These are phyloP conservation scores for Lingula anatina DNA, from an alignment of 2,888 invertebrate species.

Conservation along the genomic window DNA sequence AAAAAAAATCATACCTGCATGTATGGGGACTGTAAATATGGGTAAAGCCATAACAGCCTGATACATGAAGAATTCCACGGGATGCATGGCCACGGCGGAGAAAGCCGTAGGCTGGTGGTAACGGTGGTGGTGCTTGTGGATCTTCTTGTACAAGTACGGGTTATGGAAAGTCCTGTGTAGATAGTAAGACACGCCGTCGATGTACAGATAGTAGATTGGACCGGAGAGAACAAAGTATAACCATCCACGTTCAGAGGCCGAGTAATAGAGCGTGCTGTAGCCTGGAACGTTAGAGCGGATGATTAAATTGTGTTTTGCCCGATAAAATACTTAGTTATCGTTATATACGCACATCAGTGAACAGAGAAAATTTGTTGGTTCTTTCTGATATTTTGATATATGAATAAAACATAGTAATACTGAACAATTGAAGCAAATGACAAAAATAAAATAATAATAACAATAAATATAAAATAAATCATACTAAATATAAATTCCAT, in stretches of 20 bases:
- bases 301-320: not conserved
- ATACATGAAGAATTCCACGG: constrained; percentile 65
- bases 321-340: not conserved
- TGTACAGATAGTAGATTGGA: constrained; percentile 60
- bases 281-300: constrained; percentile 36
- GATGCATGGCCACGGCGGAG: constrained; percentile 71
- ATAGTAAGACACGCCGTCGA: constrained; percentile 61
- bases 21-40: constrained; percentile 62
- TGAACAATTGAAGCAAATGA: not conserved
- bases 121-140: constrained; percentile 71
- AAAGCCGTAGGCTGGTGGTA: constrained; percentile 74
- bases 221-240: constrained; percentile 64
- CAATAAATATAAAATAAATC: too few relatives aligned
- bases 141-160: constrained; percentile 61
- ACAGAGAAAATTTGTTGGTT: too few relatives aligned
- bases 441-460: not conserved
- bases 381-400: too few relatives aligned
- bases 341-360: not conserved
- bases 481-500: too few relatives aligned
- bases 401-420: too few relatives aligned
- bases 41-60: constrained; percentile 62
- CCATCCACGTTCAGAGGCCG: constrained; percentile 63
- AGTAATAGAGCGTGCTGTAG: constrained; percentile 63
- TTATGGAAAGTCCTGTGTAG: constrained; percentile 65
- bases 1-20: constrained; percentile 58